phyloP scores from a whole-genome alignment of 2,888 invertebrate species.

The Macaria notata region DNA sequence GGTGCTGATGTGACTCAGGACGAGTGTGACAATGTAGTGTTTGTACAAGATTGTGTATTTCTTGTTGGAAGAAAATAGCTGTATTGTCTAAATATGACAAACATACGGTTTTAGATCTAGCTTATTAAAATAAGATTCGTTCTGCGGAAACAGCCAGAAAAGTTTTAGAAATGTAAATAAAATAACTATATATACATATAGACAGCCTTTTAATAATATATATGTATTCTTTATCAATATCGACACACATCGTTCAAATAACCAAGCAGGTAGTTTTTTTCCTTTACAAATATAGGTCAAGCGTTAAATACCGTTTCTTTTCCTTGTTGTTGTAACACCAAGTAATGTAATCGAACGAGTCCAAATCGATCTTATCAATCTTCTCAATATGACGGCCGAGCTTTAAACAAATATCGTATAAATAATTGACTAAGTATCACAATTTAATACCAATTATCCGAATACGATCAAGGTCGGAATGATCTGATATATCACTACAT shows the following conservation, averaged over 20 bases:
- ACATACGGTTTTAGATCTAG: too few relatives aligned
- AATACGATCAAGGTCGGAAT: conserved; percentile 27
- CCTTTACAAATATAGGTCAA: conserved; percentile 4
- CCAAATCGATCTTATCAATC: conserved; percentile 17
- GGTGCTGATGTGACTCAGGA: conserved; percentile 4
- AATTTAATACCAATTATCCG: conserved; percentile 30
- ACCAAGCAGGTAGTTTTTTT: neutral
- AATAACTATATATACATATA: too few relatives aligned
- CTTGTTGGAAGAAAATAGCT: neutral
- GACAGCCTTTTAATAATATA: too few relatives aligned
- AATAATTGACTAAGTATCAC: conserved; percentile 19
- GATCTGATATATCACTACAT: conserved; percentile 26
- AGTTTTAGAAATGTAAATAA: too few relatives aligned
- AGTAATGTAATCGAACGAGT: conserved; percentile 7
- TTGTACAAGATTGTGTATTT: conserved; percentile 8
- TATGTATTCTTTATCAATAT: too few relatives aligned
- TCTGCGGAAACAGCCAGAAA: too few relatives aligned
- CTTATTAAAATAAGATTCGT: too few relatives aligned
- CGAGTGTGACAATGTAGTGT: conserved; percentile 8
- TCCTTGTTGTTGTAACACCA: conserved; percentile 11
- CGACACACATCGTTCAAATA: too few relatives aligned
- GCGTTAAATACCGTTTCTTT: conserved; percentile 9
- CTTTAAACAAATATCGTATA: conserved; percentile 17
- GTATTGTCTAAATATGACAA: neutral
- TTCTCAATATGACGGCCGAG: conserved; percentile 17